Evolutionary conservation across 1,140 invertebrate genomes (phyloP), one percentile per base, ranked within the genome.

Genomic region (Palaemon carinicauda): DNA sequence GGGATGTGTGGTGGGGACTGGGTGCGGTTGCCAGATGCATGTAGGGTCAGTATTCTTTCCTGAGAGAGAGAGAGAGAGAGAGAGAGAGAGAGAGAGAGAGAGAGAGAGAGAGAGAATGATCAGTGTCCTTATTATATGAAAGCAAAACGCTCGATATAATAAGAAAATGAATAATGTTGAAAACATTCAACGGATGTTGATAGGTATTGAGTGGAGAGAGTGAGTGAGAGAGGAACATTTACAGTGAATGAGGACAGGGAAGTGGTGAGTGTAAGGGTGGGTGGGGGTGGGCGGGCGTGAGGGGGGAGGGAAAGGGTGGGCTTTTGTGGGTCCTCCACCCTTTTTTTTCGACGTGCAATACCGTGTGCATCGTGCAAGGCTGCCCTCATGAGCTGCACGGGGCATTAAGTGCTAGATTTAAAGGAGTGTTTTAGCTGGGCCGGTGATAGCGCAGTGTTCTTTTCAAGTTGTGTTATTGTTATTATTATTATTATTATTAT

Each of bases 101-200:
- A 21, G 3, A 60, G 56, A 27, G n/a, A 29, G 80, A 73, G 69
- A 65, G 56, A 71, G 60, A 65, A 33, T 82, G 80, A 60, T 82
- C 80, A 27, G 53, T 73, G 60, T 82, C 65, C 60, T 33, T 19
- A 15, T 19, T 65, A 3, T 74, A 33, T 74, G 19, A 1, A 7
- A 60, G 15, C 24, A n/a, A 24, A 3, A 24, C n/a, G 19, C 1
- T 7, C 0, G 19, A 24, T 5, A 24, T 60, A 10, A 7, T 60
- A 24, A 0, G 14, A 53, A n/a, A 10, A 53, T 1, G 7, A 9
- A 54, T n/a, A 17, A 14, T n/a, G 17, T 24, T 4, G 3, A 52
- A 2, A 24, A 54, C 12, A 54, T 0, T 5, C 3, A 17, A 52
- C 7, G 24, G 27, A 24, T 21, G 77, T n/a, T 21, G 77, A 54